phyloP scores from a whole-genome alignment of 2,113 vertebrate species.

The Prunella himalayana region DNA sequence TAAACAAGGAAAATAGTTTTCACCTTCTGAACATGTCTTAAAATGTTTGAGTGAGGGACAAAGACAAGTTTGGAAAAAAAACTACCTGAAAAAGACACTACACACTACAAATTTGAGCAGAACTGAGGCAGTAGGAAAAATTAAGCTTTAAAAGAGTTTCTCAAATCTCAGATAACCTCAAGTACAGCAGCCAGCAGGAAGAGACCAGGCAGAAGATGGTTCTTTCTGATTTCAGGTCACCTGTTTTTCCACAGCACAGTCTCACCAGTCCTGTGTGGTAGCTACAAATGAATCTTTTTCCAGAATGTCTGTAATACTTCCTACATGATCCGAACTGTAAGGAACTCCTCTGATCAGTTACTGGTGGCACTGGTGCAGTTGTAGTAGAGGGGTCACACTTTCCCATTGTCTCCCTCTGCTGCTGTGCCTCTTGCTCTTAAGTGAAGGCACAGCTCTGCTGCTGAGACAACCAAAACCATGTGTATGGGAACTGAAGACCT shows the following conservation, averaged over 20 bases:
- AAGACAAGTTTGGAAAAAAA: not conserved
- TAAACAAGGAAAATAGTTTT: not conserved
- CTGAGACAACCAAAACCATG: accelerated
- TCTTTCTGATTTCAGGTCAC: not conserved
- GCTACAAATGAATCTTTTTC: not conserved
- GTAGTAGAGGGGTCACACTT: not conserved
- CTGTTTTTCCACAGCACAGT: not conserved
- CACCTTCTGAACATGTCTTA: not conserved
- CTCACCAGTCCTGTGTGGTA: not conserved
- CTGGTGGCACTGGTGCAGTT: not conserved
- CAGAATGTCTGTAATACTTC: not conserved
- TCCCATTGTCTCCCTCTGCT: not conserved
- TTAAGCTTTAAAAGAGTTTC: not conserved
- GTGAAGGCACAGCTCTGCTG: not conserved
- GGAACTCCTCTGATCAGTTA: not conserved
- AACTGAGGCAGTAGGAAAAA: not conserved
- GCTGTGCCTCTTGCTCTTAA: no score
- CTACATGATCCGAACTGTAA: not conserved
- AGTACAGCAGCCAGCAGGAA: not conserved
- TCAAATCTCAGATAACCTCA: not conserved
- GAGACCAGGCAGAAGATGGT: not conserved
- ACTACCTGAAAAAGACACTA: not conserved
- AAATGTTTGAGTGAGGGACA: not conserved
- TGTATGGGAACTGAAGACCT: not conserved
- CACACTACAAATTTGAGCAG: not conserved